These are phyloP conservation scores for Cydia pomonella DNA, from an alignment of 1,140 invertebrate genomes.

Conservation along the genomic window DNA sequence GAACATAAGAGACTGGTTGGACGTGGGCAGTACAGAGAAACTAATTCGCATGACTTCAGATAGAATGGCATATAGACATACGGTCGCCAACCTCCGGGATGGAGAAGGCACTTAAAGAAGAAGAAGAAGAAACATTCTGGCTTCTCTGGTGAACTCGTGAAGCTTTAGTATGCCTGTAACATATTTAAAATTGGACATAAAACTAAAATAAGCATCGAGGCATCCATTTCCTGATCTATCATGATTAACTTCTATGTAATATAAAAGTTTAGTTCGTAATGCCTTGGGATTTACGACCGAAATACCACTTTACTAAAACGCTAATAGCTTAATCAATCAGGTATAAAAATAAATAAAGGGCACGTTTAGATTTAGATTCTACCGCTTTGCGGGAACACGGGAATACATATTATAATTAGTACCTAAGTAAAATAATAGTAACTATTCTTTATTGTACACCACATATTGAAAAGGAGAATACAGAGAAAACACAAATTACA, in stretches of 20 bases:
- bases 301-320: background rate
- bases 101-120: no score
- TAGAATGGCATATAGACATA: no score
- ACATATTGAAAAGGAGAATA: no score
- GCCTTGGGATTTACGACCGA: background rate
- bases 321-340: constrained; percentile 14
- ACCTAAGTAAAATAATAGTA: no score
- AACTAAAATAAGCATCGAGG: background rate
- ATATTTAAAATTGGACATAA: background rate
- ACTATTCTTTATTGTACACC: no score
- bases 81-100: no score
- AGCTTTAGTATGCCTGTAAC: constrained; percentile 30
- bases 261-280: background rate
- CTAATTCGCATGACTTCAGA: no score
- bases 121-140: no score
- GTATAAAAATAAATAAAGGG: constrained; percentile 9
- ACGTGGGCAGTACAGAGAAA: no score
- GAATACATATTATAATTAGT: background rate
- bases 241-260: background rate
- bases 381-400: background rate
- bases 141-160: no score
- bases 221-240: constrained; percentile 1
- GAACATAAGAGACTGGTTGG: no score
- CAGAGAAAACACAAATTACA: no score
- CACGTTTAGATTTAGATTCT: constrained; percentile 37